Evolutionary conservation across 2,113 vertebrate species (phyloP).

Genomic region (Cisticola juncidis): DNA sequence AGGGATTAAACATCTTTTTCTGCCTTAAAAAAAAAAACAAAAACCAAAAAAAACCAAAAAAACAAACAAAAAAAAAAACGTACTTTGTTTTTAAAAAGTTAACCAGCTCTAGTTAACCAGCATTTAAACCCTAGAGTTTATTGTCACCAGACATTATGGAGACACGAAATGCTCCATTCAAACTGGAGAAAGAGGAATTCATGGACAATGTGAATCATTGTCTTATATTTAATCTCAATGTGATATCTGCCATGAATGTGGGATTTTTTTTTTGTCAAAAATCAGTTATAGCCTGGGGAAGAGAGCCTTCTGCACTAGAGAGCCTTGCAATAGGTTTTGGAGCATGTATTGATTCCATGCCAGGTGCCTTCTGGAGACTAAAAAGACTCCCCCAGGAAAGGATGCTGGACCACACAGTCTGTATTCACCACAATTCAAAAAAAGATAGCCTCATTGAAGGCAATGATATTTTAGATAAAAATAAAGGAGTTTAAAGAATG

Average conservation of each 20-base stretch:
- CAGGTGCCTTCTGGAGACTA: background rate
- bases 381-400: background rate
- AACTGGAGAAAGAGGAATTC: background rate
- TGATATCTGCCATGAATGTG: background rate
- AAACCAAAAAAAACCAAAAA: too few species aligned
- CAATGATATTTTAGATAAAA: background rate
- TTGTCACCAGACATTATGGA: background rate
- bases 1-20: background rate
- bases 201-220: background rate
- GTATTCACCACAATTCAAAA: background rate
- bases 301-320: background rate
- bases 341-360: background rate
- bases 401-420: background rate
- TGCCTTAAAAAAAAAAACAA: fast-evolving
- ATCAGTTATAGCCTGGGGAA: background rate
- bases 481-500: background rate
- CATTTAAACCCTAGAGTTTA: background rate
- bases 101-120: background rate
- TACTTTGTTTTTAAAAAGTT: background rate
- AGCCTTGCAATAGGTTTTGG: background rate
- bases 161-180: background rate
- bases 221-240: background rate
- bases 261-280: background rate
- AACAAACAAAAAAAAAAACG: too few species aligned
- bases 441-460: background rate